phyloP scores from a whole-genome alignment of 2,797 vertebrate genomes.

The Cynodonichthys magdalenae region DNA sequence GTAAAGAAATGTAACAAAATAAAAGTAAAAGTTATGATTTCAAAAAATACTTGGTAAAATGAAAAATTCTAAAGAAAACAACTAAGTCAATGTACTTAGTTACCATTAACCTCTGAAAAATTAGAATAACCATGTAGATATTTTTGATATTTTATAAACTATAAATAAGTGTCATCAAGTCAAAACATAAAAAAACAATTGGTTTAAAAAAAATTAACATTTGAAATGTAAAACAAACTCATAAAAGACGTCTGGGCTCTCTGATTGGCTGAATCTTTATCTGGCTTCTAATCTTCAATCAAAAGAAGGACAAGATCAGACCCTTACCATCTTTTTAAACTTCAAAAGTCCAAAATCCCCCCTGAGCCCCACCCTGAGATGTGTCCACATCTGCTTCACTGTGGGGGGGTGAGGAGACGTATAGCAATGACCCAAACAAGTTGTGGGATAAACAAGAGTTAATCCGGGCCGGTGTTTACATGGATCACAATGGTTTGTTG shows the following conservation, averaged over 20 bases:
- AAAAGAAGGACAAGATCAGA: background rate
- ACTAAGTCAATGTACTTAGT: too few species aligned
- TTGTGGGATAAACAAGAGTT: constrained; percentile 67
- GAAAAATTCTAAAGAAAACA: too few species aligned
- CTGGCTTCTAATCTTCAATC: background rate
- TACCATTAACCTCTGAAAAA: too few species aligned
- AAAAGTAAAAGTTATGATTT: too few species aligned
- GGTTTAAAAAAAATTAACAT: too few species aligned
- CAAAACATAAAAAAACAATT: too few species aligned
- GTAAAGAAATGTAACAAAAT: too few species aligned
- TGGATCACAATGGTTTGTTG: constrained; percentile 38
- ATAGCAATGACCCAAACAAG: constrained; percentile 42
- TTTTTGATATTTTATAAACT: too few species aligned
- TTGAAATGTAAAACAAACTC: background rate
- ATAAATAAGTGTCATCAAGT: too few species aligned
- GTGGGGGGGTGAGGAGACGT: constrained; percentile 24
- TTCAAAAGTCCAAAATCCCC: background rate
- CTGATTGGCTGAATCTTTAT: background rate
- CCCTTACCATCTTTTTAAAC: constrained; percentile 10
- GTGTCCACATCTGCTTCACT: constrained; percentile 28
- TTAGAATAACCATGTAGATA: too few species aligned
- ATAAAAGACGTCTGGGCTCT: background rate
- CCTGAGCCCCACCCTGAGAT: background rate
- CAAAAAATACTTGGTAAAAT: too few species aligned
- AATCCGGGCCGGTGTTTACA: constrained; percentile 66